A percentile compares a stretch with the other conserved stretches of the same genome.
Conservation (phyloP, 2,888 invertebrate genomes). For the Pasiphila rectangulata region DNA sequence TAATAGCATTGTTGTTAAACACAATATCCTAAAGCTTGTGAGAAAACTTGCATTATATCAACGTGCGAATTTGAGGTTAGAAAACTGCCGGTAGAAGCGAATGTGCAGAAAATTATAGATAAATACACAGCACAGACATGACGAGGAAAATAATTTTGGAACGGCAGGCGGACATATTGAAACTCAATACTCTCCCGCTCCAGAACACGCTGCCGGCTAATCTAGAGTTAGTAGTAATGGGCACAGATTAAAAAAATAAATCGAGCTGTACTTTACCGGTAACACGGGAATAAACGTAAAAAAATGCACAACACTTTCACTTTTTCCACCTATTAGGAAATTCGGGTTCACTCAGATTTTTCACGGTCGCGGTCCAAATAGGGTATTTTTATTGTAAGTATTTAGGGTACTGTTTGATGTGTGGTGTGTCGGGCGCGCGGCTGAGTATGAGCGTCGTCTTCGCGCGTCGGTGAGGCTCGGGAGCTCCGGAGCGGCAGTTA, state of each 20-base stretch:
- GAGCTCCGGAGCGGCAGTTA: slow-evolving; percentile 73
- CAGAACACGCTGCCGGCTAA: slow-evolving; percentile 50
- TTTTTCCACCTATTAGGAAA: slow-evolving; percentile 54
- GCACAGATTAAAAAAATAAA: slow-evolving; percentile 45
- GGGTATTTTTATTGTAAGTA: slow-evolving; percentile 43
- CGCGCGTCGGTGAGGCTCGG: slow-evolving; percentile 68
- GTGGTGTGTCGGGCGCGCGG: slow-evolving; percentile 59
- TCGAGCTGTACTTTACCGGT: slow-evolving; percentile 62
- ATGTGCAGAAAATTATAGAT: slow-evolving; percentile 42
- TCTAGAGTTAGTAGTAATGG: slow-evolving; percentile 43
- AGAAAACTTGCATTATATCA: slow-evolving; percentile 4
- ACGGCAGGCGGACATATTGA: slow-evolving; percentile 71
- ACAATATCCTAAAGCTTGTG: slow-evolving; percentile 19
- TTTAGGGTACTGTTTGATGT: slow-evolving; percentile 51
- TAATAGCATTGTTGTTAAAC: slow-evolving; percentile 32
- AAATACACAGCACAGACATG: slow-evolving; percentile 44
- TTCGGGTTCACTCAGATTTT: slow-evolving; percentile 53
- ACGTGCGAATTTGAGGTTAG: slow-evolving; percentile 57
- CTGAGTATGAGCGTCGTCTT: slow-evolving; percentile 43
- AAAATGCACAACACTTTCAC: slow-evolving; percentile 69
- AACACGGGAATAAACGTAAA: slow-evolving; percentile 57
- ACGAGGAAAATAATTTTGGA: slow-evolving; percentile 64
- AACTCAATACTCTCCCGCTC: slow-evolving; percentile 71
- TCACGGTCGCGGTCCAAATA: slow-evolving; percentile 56
- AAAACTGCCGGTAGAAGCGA: slow-evolving; percentile 47